Percentiles rank a stretch among this genome's conserved stretches.
phyloP scores from a whole-genome alignment of 2,797 vertebrate genomes.

The Poecilia velifera region DNA sequence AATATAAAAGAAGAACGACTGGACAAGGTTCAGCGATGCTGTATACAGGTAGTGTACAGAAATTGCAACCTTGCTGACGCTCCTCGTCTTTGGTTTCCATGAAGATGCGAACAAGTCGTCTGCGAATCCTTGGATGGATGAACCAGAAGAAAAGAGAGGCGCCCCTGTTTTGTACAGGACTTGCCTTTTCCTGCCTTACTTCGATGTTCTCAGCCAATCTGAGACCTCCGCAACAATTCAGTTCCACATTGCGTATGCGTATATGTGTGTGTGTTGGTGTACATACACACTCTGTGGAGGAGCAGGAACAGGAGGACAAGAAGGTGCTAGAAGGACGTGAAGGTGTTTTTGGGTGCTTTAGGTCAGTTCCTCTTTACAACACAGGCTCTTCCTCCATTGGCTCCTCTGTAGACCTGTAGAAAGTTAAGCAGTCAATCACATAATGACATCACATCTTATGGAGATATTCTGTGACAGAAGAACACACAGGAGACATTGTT shows the following conservation, averaged over 20 bases:
- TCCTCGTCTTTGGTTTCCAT: constrained; percentile 50
- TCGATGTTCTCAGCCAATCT: constrained; percentile 36
- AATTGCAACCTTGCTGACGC: constrained; percentile 25
- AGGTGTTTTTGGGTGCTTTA: constrained; percentile 56
- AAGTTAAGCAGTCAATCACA: constrained; percentile 32
- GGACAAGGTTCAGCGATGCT: constrained; percentile 40
- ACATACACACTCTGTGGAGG: constrained; percentile 42
- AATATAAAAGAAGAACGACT: constrained; percentile 26
- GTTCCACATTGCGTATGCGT: constrained; percentile 24
- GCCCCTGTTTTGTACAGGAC: constrained; percentile 33
- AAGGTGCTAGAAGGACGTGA: constrained; percentile 64
- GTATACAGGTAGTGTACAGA: constrained; percentile 46
- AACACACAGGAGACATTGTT: not conserved
- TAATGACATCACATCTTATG: not conserved
- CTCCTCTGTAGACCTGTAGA: constrained; percentile 87
- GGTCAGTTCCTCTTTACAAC: constrained; percentile 77
- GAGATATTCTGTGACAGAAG: not conserved
- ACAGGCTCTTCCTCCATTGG: constrained; percentile 95
- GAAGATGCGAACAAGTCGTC: constrained; percentile 70
- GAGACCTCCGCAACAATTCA: constrained; percentile 40
- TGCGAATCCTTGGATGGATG: constrained; percentile 44
- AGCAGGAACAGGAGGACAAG: constrained; percentile 52
- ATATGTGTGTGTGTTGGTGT: constrained; percentile 26
- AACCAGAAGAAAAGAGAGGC: constrained; percentile 39
- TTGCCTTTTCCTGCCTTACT: constrained; percentile 34